Percentiles rank a stretch among this genome's conserved stretches.
These are phyloP conservation scores for Julus scanicus DNA, from an alignment of 2,888 invertebrate genomes.

Conservation along the genomic window DNA sequence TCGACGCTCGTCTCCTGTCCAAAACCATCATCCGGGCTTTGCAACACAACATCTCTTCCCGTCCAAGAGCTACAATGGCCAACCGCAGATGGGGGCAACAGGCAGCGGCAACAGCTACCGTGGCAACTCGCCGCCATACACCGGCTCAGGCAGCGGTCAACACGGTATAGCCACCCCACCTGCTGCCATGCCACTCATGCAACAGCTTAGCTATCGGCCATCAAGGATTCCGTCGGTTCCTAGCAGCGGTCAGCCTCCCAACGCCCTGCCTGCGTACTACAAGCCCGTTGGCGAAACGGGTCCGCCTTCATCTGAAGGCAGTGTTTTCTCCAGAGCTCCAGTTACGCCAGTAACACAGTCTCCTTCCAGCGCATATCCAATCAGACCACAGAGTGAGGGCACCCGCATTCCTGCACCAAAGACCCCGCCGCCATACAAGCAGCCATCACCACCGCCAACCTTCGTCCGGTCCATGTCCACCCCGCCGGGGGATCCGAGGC, in stretches of 20 bases:
- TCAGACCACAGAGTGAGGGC: not conserved
- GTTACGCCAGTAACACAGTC: not conserved
- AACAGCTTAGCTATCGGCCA: slow-evolving; percentile 34
- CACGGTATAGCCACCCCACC: not conserved
- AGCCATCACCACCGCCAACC: not conserved
- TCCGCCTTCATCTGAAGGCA: slow-evolving; percentile 7
- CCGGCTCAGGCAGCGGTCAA: not conserved
- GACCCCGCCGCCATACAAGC: slow-evolving; percentile 26
- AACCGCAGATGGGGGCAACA: no score
- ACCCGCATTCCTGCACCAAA: not conserved
- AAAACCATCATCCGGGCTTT: not conserved
- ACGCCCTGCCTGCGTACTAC: slow-evolving; percentile 48
- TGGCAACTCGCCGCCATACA: not conserved
- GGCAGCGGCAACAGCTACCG: not conserved
- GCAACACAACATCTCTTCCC: not conserved
- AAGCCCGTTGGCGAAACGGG: not conserved
- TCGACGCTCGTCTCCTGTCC: not conserved
- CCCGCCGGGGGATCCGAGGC: not conserved
- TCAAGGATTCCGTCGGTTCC: not conserved
- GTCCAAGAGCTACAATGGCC: not conserved
- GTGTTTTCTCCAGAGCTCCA: not conserved
- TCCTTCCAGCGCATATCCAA: not conserved
- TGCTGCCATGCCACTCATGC: slow-evolving; percentile 51
- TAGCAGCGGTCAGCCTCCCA: not conserved
- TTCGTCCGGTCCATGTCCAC: not conserved